phyloP scores from a whole-genome alignment of 2,888 invertebrate genomes.

The Machimus rusticus region DNA sequence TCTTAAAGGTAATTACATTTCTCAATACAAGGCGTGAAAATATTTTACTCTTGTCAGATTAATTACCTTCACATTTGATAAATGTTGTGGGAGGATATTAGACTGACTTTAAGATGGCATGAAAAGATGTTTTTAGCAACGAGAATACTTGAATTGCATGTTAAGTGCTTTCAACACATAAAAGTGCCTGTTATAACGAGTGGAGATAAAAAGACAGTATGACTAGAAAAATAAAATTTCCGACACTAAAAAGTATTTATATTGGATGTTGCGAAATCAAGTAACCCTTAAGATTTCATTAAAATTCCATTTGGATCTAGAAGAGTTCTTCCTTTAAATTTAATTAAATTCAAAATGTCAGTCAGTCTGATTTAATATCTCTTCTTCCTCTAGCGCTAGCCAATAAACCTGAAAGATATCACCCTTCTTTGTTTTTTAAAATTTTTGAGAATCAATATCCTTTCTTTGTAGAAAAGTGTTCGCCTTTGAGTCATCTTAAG shows the following conservation, averaged over 20 bases:
- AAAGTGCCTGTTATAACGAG: background rate
- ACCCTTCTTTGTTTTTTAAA: background rate
- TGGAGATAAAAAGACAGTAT: background rate
- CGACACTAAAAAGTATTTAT: background rate
- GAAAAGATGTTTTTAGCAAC: background rate
- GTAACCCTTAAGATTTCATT: background rate
- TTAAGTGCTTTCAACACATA: background rate
- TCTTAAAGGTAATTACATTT: background rate
- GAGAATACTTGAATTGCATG: background rate
- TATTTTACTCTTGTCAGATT: background rate
- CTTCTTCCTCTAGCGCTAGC: background rate
- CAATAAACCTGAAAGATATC: background rate
- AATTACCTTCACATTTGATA: background rate
- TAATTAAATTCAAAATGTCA: background rate
- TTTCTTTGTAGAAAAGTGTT: background rate
- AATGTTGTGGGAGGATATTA: background rate
- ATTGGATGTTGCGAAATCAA: background rate
- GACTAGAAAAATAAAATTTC: background rate
- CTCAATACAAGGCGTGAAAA: background rate
- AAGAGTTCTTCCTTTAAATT: background rate
- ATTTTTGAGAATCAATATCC: background rate
- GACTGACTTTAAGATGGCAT: background rate
- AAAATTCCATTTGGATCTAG: background rate
- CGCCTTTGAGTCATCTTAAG: background rate
- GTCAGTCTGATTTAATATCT: background rate